A percentile compares a stretch with the other conserved stretches of the same genome.
Conservation (phyloP, 1,140 invertebrate species). For the Drosophila ercepeae region DNA sequence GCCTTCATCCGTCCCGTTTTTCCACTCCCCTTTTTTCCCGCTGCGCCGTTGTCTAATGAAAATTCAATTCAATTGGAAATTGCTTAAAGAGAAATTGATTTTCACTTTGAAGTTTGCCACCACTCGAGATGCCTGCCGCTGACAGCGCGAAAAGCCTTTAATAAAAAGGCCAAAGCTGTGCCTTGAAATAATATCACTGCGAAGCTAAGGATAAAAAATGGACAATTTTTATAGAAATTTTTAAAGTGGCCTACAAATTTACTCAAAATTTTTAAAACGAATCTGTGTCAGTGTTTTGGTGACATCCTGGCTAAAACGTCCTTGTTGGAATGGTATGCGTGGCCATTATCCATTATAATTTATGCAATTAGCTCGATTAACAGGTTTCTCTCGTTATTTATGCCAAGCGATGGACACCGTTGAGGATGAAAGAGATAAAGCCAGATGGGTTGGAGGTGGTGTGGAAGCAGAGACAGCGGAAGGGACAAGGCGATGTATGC, state of each 20-base stretch:
- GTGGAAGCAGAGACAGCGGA: conserved; percentile 5
- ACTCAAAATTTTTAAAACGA: background rate
- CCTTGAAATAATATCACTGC: background rate
- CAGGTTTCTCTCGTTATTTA: conserved; percentile 64
- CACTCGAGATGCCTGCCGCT: conserved; percentile 43
- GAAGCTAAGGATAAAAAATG: too few species aligned
- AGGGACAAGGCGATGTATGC: conserved; percentile 40
- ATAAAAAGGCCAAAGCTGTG: background rate
- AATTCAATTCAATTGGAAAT: conserved; percentile 72
- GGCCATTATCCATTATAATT: conserved; percentile 70
- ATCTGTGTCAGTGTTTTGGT: conserved; percentile 1
- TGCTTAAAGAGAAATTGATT: conserved; percentile 71
- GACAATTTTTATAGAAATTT: too few species aligned
- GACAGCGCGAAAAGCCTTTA: conserved; percentile 37
- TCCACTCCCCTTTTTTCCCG: conserved; percentile 18
- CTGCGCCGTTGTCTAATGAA: conserved; percentile 61
- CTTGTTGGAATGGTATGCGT: conserved; percentile 30
- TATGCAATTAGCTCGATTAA: conserved; percentile 80
- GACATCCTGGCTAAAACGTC: conserved; percentile 21
- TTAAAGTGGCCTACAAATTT: background rate
- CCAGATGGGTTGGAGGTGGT: background rate
- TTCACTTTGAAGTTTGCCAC: conserved; percentile 63
- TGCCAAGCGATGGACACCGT: conserved; percentile 17
- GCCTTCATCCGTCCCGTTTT: background rate
- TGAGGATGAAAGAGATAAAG: background rate